Evolutionary conservation across 1,140 invertebrate genomes (phyloP).

Genomic region (Meloidogyne chitwoodi): DNA sequence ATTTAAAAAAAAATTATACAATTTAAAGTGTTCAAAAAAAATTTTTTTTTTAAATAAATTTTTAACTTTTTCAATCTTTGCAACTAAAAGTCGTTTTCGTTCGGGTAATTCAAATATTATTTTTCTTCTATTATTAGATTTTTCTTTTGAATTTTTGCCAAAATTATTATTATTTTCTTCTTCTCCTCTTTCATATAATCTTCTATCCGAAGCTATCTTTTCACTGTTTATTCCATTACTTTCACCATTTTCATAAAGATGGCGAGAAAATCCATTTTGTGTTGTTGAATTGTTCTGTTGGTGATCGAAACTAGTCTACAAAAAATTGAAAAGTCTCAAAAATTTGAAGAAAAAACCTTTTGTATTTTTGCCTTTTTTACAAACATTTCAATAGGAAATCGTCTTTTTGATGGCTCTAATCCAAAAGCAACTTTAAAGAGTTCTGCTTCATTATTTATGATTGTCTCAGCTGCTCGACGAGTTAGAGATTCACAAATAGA

Average conservation of each 20-base stretch:
- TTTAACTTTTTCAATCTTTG: slow-evolving; percentile 3
- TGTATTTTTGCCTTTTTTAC: background rate
- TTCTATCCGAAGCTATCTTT: background rate
- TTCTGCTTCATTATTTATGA: background rate
- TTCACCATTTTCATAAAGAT: background rate
- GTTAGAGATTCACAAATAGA: slow-evolving; percentile 4
- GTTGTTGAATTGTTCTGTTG: background rate
- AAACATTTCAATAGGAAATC: slow-evolving; percentile 7
- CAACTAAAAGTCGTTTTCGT: slow-evolving; percentile 21
- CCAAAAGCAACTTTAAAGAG: slow-evolving; percentile 2
- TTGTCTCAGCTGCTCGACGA: background rate
- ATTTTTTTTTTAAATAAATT: background rate
- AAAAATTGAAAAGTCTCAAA: background rate
- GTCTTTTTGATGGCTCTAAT: background rate
- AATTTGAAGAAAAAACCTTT: background rate
- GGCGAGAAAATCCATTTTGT: background rate
- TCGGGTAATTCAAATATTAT: slow-evolving; percentile 14
- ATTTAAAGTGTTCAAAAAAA: background rate
- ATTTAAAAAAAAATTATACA: background rate
- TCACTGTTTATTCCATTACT: background rate
- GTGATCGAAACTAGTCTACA: background rate
- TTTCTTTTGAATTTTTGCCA: background rate
- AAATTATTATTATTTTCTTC: background rate
- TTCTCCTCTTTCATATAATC: background rate
- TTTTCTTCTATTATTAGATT: background rate